These are phyloP conservation scores for Thaumatotibia leucotreta DNA, from an alignment of 1,140 invertebrate species.

Conservation along the genomic window DNA sequence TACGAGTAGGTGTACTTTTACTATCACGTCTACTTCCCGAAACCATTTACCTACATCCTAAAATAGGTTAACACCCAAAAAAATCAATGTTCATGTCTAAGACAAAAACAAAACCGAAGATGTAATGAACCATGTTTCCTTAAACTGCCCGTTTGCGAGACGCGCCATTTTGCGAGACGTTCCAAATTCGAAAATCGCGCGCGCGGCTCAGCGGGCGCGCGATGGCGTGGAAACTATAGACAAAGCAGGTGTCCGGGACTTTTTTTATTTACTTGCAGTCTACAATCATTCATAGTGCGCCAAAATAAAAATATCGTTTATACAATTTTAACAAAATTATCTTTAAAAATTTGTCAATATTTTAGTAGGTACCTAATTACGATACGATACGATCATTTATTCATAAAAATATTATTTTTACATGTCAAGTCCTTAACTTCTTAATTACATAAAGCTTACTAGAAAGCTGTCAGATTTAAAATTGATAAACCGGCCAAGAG, in stretches of 20 bases:
- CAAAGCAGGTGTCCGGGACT: constrained; percentile 47
- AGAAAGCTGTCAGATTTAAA: too few relatives aligned
- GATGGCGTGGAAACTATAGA: constrained; percentile 62
- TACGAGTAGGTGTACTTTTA: too few relatives aligned
- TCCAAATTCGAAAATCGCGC: constrained; percentile 55
- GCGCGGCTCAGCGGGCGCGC: constrained; percentile 42
- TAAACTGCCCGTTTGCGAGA: constrained; percentile 36
- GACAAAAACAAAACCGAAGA: not conserved
- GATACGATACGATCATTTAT: too few relatives aligned
- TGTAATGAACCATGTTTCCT: constrained; percentile 12
- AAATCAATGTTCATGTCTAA: not conserved
- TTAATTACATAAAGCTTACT: too few relatives aligned
- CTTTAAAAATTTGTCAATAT: too few relatives aligned
- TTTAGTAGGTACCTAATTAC: too few relatives aligned
- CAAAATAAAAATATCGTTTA: too few relatives aligned
- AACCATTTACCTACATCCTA: not conserved
- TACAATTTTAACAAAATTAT: too few relatives aligned
- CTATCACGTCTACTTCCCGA: not conserved
- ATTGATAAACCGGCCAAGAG: too few relatives aligned
- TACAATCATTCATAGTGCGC: not conserved
- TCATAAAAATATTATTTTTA: too few relatives aligned
- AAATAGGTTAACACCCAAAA: not conserved
- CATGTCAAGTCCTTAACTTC: too few relatives aligned
- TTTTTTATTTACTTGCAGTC: constrained; percentile 10
- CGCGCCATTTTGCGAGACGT: constrained; percentile 44